Evolutionary conservation across 1,140 invertebrate species (phyloP).

Genomic region (Prorops nasuta): DNA sequence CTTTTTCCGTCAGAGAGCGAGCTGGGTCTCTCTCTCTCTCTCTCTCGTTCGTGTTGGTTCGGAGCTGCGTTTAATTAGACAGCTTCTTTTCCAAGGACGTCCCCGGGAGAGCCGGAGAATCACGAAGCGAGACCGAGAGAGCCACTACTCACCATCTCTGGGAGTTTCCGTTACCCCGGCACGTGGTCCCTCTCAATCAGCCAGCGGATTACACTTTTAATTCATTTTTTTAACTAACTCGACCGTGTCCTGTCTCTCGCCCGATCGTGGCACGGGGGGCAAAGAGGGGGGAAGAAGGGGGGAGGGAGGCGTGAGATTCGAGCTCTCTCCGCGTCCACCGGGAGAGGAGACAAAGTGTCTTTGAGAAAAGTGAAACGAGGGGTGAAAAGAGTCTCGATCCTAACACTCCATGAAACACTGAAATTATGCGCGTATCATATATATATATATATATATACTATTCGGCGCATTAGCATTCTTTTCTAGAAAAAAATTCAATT

Average conservation of each 20-base stretch:
- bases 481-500: too few species aligned
- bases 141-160: constrained; percentile 31
- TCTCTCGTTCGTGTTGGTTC: constrained; percentile 28
- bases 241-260: constrained; percentile 20
- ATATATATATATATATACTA: too few species aligned
- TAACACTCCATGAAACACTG: constrained; percentile 17
- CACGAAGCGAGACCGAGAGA: constrained; percentile 46
- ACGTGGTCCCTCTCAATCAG: constrained; percentile 42
- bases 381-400: constrained; percentile 17
- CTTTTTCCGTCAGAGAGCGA: constrained; percentile 26
- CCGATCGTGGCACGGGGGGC: constrained; percentile 10
- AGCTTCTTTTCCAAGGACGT: constrained; percentile 39
- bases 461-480: too few species aligned
- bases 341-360: too few species aligned
- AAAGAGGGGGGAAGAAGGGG: background rate
- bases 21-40: too few species aligned
- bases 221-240: constrained; percentile 49
- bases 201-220: constrained; percentile 49
- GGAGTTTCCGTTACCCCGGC: constrained; percentile 8
- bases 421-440: too few species aligned
- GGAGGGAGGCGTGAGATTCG: background rate
- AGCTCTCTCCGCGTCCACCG: background rate
- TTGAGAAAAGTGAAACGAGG: constrained; percentile 17
- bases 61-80: constrained; percentile 50
- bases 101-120: constrained; percentile 44